Base-by-base conservation (phyloP, 2,888 invertebrate species). In the Diaprepes abbreviatus region DNA sequence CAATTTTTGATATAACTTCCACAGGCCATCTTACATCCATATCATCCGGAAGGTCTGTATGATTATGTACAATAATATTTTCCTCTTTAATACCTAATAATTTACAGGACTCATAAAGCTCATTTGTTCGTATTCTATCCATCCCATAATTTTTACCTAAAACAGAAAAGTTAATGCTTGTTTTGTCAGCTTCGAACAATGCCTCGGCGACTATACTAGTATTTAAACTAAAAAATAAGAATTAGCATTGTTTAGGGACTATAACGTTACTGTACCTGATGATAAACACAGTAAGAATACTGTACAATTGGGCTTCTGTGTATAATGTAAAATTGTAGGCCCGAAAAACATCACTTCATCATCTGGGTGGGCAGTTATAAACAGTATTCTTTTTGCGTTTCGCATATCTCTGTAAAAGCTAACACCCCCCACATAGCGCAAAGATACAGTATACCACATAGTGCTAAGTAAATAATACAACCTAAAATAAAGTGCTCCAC, bases 301-400 rank as follows among this genome's bases (percentile, higher is more conserved):
- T 74, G 89, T 87, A 78, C 90, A 90, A 74, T 88, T 87, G 74
- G 88, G 86, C 50, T 89, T 87, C 75, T 88, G 89, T 1, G 85
- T 81, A 69, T 94, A 85, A 80, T 91, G 88, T 73, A 92, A 88
- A 73, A 96, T 90, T 38, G 93, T 89, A 14, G 99, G 99, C 0
- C 96, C 95, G 83, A 99, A 99, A 84, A 99, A 99, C 98, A 99
- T 98, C 77, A 95, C 95, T 83, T 99, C 98, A 83, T 99, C 98
- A 84, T 99, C 98, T 12, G 98, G 98, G 86, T 99, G 99, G 17
- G 98, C 97, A 43, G 90, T 93, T 1, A 98, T 91, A 59, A 98
- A 83, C 28, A 98, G 85, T 43, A 95, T 89, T 75, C 93, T 85
- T 72, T 85, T 86, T 1, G 88, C 85, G 40, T 86, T 82, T 35